Evolutionary conservation across 2,888 invertebrate genomes (phyloP).

Genomic region (Ophonus ardosiacus): DNA sequence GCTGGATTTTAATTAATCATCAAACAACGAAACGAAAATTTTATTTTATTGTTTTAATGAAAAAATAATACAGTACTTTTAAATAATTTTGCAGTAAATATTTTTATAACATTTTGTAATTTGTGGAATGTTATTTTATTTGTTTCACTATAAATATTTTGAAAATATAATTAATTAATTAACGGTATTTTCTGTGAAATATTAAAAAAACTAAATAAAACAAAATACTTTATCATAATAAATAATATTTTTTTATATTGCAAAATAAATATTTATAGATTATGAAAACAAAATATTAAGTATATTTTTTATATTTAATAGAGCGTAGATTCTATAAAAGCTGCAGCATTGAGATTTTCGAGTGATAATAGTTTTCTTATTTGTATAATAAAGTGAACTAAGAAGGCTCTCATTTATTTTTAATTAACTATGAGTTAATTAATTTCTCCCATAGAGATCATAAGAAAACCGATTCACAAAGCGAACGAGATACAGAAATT

Average conservation of each 20-base stretch:
- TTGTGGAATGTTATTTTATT: constrained; percentile 1
- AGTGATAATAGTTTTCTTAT: constrained; percentile 30
- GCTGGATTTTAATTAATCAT: constrained; percentile 31
- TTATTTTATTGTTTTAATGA: background rate
- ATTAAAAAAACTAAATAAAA: background rate
- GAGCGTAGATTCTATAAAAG: background rate
- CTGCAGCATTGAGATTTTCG: background rate
- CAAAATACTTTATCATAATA: background rate
- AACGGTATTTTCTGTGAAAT: background rate
- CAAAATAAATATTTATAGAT: too few species aligned
- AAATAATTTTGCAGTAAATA: background rate
- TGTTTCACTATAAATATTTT: background rate
- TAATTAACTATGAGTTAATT: constrained; percentile 20
- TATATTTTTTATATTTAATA: background rate
- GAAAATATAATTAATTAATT: background rate
- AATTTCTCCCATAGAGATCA: constrained; percentile 2
- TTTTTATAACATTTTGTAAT: background rate
- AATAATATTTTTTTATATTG: background rate
- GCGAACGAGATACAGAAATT: constrained; percentile 17
- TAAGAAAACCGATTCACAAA: constrained; percentile 18
- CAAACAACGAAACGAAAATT: background rate
- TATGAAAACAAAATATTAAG: background rate
- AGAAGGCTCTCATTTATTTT: constrained; percentile 24
- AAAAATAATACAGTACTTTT: constrained; percentile 8
- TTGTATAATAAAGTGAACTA: constrained; percentile 3